Conservation (phyloP, 2,888 invertebrate species). For the Cylindroiulus punctatus region DNA sequence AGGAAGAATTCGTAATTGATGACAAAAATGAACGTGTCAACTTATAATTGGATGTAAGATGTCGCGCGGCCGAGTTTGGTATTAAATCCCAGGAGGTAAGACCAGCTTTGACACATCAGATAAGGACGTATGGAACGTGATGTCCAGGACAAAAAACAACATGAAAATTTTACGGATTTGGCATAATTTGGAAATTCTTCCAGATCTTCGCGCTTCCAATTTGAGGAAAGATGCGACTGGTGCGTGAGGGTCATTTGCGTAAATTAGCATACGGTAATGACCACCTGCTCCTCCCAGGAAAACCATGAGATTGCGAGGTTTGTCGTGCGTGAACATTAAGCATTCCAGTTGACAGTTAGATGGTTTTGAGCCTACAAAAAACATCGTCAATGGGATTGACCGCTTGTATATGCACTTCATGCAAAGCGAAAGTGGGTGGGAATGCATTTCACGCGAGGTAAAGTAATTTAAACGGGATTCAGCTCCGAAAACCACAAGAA, state of each 20-base stretch:
- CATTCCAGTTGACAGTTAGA: neutral
- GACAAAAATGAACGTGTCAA: conserved; percentile 39
- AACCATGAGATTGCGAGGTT: neutral
- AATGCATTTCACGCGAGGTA: no score
- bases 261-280: conserved; percentile 31
- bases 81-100: conserved; percentile 4
- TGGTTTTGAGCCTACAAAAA: neutral
- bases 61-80: neutral
- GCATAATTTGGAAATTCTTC: conserved; percentile 38
- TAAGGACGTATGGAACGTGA: neutral
- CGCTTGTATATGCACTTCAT: no score
- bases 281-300: conserved; percentile 4
- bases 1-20: conserved; percentile 47
- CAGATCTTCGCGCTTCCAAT: conserved; percentile 42
- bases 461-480: no score
- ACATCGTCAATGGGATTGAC: neutral
- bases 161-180: conserved; percentile 6
- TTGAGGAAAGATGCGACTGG: neutral
- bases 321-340: neutral
- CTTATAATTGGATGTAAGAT: conserved; percentile 42
- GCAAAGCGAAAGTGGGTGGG: no score
- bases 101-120: conserved; percentile 6
- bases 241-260: conserved; percentile 27
- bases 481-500: no score
- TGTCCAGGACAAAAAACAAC: neutral